These are phyloP conservation scores for Epinotia bilunana DNA, from an alignment of 2,888 invertebrate genomes.

Conservation along the genomic window DNA sequence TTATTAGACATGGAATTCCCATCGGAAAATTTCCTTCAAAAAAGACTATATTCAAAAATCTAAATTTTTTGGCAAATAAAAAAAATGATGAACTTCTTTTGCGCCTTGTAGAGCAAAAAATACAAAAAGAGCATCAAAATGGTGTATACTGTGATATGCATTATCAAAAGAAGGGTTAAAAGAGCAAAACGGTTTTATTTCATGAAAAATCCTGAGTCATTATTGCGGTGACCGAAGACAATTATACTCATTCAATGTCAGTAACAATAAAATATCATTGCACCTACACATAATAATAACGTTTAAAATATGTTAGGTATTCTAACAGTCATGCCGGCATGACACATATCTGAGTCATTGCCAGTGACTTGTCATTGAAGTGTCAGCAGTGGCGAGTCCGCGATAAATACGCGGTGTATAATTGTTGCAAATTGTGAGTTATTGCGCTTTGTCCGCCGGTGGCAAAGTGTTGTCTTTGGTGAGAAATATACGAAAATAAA, in stretches of 20 bases:
- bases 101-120: too few relatives aligned
- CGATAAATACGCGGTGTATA: constrained; percentile 21
- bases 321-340: constrained; percentile 15
- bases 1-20: background rate
- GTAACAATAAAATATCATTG: background rate
- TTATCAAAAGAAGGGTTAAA: too few relatives aligned
- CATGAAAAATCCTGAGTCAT: background rate
- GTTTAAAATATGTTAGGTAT: background rate
- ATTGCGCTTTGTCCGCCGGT: constrained; percentile 1
- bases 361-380: constrained; percentile 18
- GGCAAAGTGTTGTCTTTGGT: background rate
- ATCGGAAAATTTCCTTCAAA: background rate
- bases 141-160: too few relatives aligned
- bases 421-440: constrained; percentile 28
- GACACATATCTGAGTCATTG: constrained; percentile 31
- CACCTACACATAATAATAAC: background rate
- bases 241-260: background rate
- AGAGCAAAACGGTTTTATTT: too few relatives aligned
- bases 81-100: too few relatives aligned
- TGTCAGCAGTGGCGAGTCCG: constrained; percentile 16
- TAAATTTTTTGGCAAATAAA: too few relatives aligned
- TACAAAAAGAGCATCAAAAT: too few relatives aligned
- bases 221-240: background rate
- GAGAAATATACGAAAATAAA: too few relatives aligned
- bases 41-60: background rate